phyloP scores from a whole-genome alignment of 2,888 invertebrate species.

The Plebejus melissa region DNA sequence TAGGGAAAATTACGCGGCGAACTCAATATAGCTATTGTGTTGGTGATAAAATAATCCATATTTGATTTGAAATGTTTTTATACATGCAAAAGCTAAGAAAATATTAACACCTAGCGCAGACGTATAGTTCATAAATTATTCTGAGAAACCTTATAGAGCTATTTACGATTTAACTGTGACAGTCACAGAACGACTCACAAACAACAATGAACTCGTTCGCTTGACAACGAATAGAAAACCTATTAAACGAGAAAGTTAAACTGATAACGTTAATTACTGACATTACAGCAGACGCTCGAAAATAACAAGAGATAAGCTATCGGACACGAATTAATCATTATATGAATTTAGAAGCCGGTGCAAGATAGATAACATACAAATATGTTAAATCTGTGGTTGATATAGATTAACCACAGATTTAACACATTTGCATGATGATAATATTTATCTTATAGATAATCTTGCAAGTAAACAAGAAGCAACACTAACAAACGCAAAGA shows the following conservation, averaged over 20 bases:
- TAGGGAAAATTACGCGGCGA: slow-evolving; percentile 18
- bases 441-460: not conserved
- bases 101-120: not conserved
- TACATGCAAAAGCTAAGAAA: not conserved
- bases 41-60: not conserved
- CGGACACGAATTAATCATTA: not conserved
- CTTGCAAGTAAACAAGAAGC: not conserved
- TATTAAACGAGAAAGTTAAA: slow-evolving; percentile 10
- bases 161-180: not conserved
- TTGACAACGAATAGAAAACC: slow-evolving; percentile 9
- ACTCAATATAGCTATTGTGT: not conserved
- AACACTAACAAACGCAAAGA: not conserved
- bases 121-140: not conserved
- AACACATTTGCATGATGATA: not conserved
- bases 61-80: not conserved
- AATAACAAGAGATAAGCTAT: slow-evolving; percentile 17
- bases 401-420: not conserved
- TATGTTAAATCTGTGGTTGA: no score
- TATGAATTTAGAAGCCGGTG: slow-evolving; percentile 11
- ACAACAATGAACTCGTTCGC: not conserved
- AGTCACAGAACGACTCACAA: not conserved
- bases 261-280: slow-evolving; percentile 20
- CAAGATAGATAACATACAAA: not conserved
- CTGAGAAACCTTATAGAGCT: not conserved
- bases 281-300: slow-evolving; percentile 6